Base-by-base conservation (phyloP, 2,888 invertebrate genomes). In the Lamellibrachia columna region DNA sequence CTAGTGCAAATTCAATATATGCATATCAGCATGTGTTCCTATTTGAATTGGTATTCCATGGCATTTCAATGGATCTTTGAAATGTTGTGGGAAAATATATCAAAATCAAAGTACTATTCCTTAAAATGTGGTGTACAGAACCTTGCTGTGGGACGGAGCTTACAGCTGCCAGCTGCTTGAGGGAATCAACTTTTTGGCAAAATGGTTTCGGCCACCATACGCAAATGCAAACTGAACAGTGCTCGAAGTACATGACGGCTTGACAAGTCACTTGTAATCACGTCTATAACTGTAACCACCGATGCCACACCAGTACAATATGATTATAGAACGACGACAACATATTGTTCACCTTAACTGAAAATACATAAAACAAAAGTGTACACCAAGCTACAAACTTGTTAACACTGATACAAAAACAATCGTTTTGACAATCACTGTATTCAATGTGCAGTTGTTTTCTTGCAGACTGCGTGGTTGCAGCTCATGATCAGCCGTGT, bases 231-330 rank as follows among this genome's bases (percentile, higher is more conserved):
- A 75, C 15, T 6, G 75, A 75, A 11, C 15, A 22, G 75, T 75
- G 75, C 75, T 75, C n/a, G 75, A 75, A 75, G 75, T 75, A 75
- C 22, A 75, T n/a, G 75, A 75, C 75, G 75, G 75, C n/a, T 75
- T 75, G 75, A 75, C 75, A 75, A 8, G 9, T 22, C 75, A 75
- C 22, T 75, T 22, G 75, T 75, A 6, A 75, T n/a, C 15, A 75
- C 75, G 75, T 75, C 75, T 75, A 75, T 75, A 4, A 22, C 75
- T 75, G 15, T 75, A 75, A 22, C 75, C 75, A 75, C 75, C 22
- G 75, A 75, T 75, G 75, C 75, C 75, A 75, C 75, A 75, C 75
- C 75, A 75, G 75, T 75, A 75, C 75, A 58, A 8, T 22, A 15
- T 75, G 75, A 75, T 75, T 22, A 15, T 6, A 75, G 75, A 75